Evolutionary conservation across 2,113 vertebrate genomes (phyloP).

Genomic region (Gymnorhina tibicen): DNA sequence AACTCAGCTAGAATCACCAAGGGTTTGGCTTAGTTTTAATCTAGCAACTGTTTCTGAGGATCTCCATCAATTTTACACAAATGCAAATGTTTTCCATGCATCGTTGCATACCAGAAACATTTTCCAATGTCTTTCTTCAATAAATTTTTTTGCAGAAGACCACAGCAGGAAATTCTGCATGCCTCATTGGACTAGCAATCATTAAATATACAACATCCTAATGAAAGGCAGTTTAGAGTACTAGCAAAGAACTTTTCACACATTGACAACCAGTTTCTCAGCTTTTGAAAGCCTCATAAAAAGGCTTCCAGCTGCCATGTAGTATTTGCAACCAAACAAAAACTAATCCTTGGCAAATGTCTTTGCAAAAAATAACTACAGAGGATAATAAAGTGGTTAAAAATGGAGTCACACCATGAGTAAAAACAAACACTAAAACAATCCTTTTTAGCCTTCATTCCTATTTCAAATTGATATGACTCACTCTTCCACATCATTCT

Average conservation of each 20-base stretch:
- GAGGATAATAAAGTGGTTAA: conserved; percentile 34
- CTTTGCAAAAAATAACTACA: conserved; percentile 37
- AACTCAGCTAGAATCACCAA: neutral
- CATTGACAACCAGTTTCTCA: conserved; percentile 56
- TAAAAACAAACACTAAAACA: conserved; percentile 19
- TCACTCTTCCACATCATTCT: neutral
- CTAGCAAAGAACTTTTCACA: conserved; percentile 50
- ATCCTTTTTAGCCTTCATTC: neutral
- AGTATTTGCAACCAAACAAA: conserved; percentile 51
- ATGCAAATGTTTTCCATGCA: conserved; percentile 42
- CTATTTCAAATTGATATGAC: neutral
- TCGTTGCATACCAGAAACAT: conserved; percentile 38
- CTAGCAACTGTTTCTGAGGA: conserved; percentile 23
- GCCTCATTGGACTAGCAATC: conserved; percentile 59
- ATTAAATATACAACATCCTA: conserved; percentile 59
- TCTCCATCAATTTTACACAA: conserved; percentile 55
- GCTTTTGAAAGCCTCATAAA: conserved; percentile 18
- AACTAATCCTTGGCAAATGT: conserved; percentile 47
- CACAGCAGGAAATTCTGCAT: conserved; percentile 52
- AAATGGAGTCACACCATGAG: neutral
- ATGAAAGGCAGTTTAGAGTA: conserved; percentile 50
- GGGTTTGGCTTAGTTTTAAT: conserved; percentile 15
- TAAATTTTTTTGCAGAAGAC: conserved; percentile 51
- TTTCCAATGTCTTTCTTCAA: conserved; percentile 34
- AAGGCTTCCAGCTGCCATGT: conserved; percentile 52